Evolutionary conservation across 2,888 invertebrate species (phyloP), one percentile per base, ranked within the genome.

Genomic region (Rhagonycha lutea): DNA sequence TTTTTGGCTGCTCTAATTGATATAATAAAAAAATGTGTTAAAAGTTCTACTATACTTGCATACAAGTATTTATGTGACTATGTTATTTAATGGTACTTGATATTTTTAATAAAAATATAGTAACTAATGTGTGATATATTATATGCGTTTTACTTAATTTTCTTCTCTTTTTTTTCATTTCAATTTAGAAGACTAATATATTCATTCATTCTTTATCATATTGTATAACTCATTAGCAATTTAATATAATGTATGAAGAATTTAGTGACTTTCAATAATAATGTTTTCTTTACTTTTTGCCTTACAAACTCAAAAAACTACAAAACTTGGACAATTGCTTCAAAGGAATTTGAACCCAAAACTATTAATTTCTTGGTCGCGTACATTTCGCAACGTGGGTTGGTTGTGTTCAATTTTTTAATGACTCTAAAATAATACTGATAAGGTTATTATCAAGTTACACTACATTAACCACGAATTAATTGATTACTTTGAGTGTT

Each of bases 11-110:
- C 70, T 71, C 68, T 62, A 74, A 68, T n/a, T 68, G 63, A 32
- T 75, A 69, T 73, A 72, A 71, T 72, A 67, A 76, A 74, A 68
- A 72, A 76, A 73, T 82, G 80, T 82, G 81, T 81, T 72, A 78
- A 78, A 23, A 23, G 23, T 73, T 73, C 80, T 81, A 81, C 79
- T 80, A 81, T 82, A 81, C 68, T 78, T 81, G 79, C 79, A 80
- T 32, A 32, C 32, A 32, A 32, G 32, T 75, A 77, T 79, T 78
- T 81, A 80, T 85, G 84, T 86, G 85, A 85, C 86, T 85, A 85
- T 84, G 85, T 86, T 86, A 84, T 81, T 84, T 84, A 83, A 84
- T 84, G 82, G 85, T 86, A 86, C 83, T 84, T 85, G 84, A 85
- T 86, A 86, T 86, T 86, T 86, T 86, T 86, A 86, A 86, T 86